phyloP scores from a whole-genome alignment of 2,888 invertebrate genomes.

The Neria commutata region DNA sequence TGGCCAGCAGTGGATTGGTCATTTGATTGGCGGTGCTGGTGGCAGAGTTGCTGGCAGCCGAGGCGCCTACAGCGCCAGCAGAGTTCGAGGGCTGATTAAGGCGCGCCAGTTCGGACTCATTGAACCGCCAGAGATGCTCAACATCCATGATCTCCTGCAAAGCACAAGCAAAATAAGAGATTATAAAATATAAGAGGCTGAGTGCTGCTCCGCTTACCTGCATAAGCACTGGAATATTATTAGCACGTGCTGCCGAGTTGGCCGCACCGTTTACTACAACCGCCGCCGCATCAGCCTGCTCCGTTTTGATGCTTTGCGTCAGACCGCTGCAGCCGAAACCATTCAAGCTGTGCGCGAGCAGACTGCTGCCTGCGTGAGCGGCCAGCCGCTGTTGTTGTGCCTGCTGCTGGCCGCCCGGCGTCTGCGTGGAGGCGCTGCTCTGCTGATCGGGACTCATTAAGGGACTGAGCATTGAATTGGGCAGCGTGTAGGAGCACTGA shows the following conservation, averaged over 20 bases:
- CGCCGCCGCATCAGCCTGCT: constrained; percentile 58
- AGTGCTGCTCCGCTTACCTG: constrained; percentile 64
- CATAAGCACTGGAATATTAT: constrained; percentile 70
- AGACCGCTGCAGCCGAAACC: constrained; percentile 57
- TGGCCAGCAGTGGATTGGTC: constrained; percentile 66
- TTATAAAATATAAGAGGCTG: background rate
- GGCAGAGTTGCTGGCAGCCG: constrained; percentile 44
- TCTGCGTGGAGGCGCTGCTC: constrained; percentile 34
- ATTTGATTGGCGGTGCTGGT: constrained; percentile 59
- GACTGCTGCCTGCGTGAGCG: constrained; percentile 37
- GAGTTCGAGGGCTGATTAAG: constrained; percentile 63
- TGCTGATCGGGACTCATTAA: constrained; percentile 63
- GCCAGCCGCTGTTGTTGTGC: constrained; percentile 33
- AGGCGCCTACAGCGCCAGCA: constrained; percentile 26
- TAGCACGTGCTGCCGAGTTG: constrained; percentile 33
- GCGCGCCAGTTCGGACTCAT: constrained; percentile 77
- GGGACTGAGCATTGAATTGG: constrained; percentile 69
- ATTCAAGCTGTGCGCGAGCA: constrained; percentile 26
- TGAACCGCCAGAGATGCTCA: constrained; percentile 94
- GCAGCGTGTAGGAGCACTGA: constrained; percentile 90
- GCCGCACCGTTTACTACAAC: constrained; percentile 6
- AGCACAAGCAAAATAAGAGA: background rate
- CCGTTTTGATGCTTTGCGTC: constrained; percentile 62
- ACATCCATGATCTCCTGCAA: constrained; percentile 93
- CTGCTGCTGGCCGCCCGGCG: constrained; percentile 25